These are phyloP conservation scores for Hymenochirus boettgeri DNA, from an alignment of 2,113 vertebrate genomes.

Conservation along the genomic window DNA sequence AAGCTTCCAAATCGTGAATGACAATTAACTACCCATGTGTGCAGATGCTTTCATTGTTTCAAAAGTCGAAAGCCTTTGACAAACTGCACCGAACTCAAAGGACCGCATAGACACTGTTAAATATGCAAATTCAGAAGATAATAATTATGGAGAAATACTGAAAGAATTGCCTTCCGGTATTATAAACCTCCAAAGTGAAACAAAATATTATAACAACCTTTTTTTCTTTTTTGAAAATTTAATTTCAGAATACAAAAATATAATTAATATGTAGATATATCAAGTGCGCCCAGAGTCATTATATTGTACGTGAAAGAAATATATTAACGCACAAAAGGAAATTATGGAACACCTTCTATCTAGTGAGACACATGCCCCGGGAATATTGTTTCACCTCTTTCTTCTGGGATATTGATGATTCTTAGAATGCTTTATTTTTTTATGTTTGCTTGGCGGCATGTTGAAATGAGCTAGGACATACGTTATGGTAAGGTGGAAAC, in stretches of 20 bases:
- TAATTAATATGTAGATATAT: slow-evolving; percentile 12
- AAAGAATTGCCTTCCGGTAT: background rate
- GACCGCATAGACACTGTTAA: background rate
- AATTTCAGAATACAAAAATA: background rate
- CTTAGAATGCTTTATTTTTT: background rate
- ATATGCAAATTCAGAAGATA: background rate
- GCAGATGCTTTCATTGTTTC: too few relatives aligned
- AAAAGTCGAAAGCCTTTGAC: too few relatives aligned
- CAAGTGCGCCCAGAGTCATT: slow-evolving; percentile 2
- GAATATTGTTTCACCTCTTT: slow-evolving; percentile 1
- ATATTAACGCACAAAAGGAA: slow-evolving; percentile 2
- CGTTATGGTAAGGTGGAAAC: background rate
- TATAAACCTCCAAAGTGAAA: background rate
- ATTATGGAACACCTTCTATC: background rate
- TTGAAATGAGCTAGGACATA: background rate
- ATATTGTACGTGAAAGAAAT: background rate
- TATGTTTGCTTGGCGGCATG: background rate
- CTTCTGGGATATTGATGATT: background rate
- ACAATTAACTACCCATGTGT: too few relatives aligned
- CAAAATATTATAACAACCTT: background rate
- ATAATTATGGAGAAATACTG: slow-evolving; percentile 2
- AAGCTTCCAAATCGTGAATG: too few relatives aligned
- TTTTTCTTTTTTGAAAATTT: background rate
- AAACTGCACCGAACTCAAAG: background rate
- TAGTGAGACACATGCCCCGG: background rate